A percentile compares a stretch with the other conserved stretches of the same genome.
These are phyloP conservation scores for Drosophila azteca DNA, from an alignment of 1,140 invertebrate species.

Conservation along the genomic window DNA sequence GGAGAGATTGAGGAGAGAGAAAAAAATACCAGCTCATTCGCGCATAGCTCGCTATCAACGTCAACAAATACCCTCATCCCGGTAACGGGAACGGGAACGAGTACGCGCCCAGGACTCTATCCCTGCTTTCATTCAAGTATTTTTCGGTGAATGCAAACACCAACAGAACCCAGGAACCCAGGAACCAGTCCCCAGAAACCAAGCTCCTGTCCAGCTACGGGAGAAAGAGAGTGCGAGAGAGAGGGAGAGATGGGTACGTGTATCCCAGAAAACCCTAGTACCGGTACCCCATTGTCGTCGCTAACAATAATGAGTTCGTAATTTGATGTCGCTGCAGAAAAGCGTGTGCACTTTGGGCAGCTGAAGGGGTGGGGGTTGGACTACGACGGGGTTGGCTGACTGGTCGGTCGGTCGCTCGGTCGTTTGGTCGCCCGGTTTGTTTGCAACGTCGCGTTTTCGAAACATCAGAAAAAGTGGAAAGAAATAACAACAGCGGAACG, in stretches of 20 bases:
- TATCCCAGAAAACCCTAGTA: neutral
- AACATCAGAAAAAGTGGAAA: constrained; percentile 17
- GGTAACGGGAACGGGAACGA: no score
- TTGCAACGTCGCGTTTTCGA: constrained; percentile 47
- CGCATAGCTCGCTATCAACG: constrained; percentile 58
- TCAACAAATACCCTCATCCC: constrained; percentile 62
- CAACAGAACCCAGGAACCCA: constrained; percentile 29
- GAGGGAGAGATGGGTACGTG: neutral
- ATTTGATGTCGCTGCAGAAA: constrained; percentile 79
- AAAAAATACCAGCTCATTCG: constrained; percentile 15
- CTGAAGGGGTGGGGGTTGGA: no score
- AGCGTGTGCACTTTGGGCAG: constrained; percentile 30
- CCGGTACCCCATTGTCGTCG: constrained; percentile 53
- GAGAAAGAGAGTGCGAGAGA: neutral
- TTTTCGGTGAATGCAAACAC: constrained; percentile 66
- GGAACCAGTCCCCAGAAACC: neutral
- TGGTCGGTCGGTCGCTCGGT: constrained; percentile 25
- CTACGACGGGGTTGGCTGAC: neutral
- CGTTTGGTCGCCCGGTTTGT: constrained; percentile 30
- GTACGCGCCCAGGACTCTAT: neutral
- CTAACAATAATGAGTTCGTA: constrained; percentile 81
- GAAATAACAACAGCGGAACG: constrained; percentile 44
- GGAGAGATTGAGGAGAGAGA: constrained; percentile 3
- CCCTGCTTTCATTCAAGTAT: constrained; percentile 51
- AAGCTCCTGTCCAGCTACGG: no score